Percentiles rank a stretch among this genome's conserved stretches.
Evolutionary conservation across 37 sponge, comb jelly and placozoan species (phyloP).

Genomic region (Amphimedon queenslandica): DNA sequence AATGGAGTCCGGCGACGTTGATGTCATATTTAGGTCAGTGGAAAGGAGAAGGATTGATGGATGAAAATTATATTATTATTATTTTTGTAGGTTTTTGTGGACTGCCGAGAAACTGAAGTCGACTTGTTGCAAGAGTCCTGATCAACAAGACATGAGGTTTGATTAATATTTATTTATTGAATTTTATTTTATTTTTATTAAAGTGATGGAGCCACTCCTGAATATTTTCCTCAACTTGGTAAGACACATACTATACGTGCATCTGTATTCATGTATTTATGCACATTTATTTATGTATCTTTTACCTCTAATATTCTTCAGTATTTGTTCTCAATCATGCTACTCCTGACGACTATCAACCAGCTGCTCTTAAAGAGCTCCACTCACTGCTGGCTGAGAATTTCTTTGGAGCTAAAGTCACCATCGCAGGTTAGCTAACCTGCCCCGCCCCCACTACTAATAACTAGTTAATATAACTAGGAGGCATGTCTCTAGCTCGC

Average conservation of each 20-base stretch:
- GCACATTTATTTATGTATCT: not conserved
- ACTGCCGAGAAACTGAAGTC: constrained; percentile 60
- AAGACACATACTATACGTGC: constrained; percentile 5
- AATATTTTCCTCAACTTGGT: constrained; percentile 69
- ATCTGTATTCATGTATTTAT: not conserved
- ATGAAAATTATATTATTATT: too few species aligned
- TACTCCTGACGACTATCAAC: constrained; percentile 70
- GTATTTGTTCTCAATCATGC: constrained; percentile 78
- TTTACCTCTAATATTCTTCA: constrained; percentile 12
- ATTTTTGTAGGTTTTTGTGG: constrained; percentile 34
- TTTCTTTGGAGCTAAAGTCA: constrained; percentile 27
- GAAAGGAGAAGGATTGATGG: too few species aligned
- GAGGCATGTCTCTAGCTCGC: constrained; percentile 41
- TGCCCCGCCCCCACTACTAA: not conserved
- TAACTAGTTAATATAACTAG: not conserved
- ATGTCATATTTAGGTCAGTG: constrained; percentile 39
- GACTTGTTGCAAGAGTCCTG: constrained; percentile 9
- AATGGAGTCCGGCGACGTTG: constrained; percentile 57
- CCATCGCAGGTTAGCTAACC: constrained; percentile 21
- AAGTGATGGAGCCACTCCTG: constrained; percentile 2
- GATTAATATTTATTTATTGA: not conserved
- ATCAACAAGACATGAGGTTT: not conserved
- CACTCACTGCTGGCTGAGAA: constrained; percentile 30
- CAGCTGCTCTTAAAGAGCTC: constrained; percentile 32
- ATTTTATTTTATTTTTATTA: not conserved